Base-by-base conservation (phyloP, 1,140 invertebrate genomes). In the Tetranychus urticae region DNA sequence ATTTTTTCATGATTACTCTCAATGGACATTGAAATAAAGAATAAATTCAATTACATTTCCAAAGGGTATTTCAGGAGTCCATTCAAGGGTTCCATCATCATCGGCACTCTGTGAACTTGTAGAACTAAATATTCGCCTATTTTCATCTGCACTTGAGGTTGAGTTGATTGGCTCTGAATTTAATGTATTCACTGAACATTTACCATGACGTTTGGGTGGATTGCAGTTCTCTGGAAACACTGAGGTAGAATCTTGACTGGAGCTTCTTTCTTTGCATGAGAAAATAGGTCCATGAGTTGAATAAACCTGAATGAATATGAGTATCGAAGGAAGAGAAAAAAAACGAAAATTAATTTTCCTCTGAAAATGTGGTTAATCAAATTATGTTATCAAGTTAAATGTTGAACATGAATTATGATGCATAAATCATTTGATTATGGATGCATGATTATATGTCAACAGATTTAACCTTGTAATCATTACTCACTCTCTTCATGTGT, bases 1-100 rank as follows among this genome's bases (percentile, higher is more conserved):
- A 47, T 47, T n/a, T 8, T 23, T 23, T 23, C 23, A 23, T 23
- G 23, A 23, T 23, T 23, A 23, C 23, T 23, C 23, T 23, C 23
- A 23, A 23, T 23, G 23, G 0, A 23, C 52, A 55, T 2, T 2
- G n/a, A 2, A 36, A 56, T 6, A 45, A 14, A 33, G 12, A 36
- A 48, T 58, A 69, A 76, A 72, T 74, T 89, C 86, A 69, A 76
- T 72, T 74, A 89, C 86, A 73, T 88, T 88, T 76, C 85, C 83
- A 68, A 91, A 91, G 2, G 86, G 87, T 69, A 88, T 88, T 74
- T 90, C 87, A 0, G 87, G 85, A 33, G 80, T 88, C 86, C 86
- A 90, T 65, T 88, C 84, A 0, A 81, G 79, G 1, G 80, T 82
- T 48, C 77, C 77, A 65, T 86, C 84, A 45, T 87, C 85, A 12